A percentile compares a stretch with the other conserved stretches of the same genome.
Evolutionary conservation across 2,113 vertebrate species (phyloP).

Genomic region (Anser brachyrhynchus): DNA sequence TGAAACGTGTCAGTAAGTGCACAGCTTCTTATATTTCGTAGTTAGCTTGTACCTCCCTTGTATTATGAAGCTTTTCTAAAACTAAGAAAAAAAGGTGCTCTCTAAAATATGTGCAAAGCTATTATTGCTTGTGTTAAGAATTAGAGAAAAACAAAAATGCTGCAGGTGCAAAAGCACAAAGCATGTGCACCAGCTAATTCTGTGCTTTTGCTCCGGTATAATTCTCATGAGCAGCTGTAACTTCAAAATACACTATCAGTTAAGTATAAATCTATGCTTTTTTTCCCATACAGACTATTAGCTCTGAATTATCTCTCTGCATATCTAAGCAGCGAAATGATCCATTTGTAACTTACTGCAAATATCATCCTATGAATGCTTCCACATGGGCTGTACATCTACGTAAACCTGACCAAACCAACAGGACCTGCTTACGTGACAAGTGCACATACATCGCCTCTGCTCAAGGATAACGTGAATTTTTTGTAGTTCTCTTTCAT

Average conservation of each 20-base stretch:
- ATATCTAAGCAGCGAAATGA: accelerated
- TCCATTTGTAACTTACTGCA: background rate
- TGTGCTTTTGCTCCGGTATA: background rate
- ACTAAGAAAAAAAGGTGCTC: background rate
- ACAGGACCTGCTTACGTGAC: background rate
- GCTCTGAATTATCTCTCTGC: background rate
- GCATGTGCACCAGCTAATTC: background rate
- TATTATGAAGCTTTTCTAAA: background rate
- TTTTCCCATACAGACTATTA: background rate
- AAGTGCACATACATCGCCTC: background rate
- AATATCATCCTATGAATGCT: background rate
- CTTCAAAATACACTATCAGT: background rate
- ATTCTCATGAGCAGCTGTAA: background rate
- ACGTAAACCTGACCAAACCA: background rate
- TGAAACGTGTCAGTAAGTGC: background rate
- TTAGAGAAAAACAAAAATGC: background rate
- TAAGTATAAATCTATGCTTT: background rate
- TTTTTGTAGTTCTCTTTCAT: background rate
- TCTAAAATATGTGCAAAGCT: background rate
- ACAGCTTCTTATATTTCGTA: background rate
- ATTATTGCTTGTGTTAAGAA: background rate
- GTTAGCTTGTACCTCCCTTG: background rate
- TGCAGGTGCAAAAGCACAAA: background rate
- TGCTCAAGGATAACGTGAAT: background rate
- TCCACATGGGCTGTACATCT: background rate